Conservation (phyloP, 2,797 vertebrate species). For the Lemur catta region DNA sequence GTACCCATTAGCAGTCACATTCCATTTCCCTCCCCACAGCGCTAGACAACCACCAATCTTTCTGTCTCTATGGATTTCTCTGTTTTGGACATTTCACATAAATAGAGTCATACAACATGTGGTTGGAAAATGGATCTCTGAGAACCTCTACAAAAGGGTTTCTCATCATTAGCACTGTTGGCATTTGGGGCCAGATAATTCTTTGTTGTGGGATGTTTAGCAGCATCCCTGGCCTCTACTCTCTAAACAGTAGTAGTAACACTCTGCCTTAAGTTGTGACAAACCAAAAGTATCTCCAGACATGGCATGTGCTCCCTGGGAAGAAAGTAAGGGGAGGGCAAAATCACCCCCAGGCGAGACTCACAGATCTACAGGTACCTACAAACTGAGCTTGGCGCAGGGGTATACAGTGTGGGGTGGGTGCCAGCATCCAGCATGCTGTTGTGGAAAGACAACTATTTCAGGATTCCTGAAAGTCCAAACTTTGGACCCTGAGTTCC, state of each 20-base stretch:
- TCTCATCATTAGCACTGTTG: neutral
- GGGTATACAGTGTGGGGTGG: fast-evolving
- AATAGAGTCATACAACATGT: neutral
- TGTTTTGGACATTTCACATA: constrained; percentile 4
- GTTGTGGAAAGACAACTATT: neutral
- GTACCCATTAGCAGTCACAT: neutral
- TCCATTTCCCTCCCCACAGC: neutral
- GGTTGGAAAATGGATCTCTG: neutral
- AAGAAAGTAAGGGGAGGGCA: neutral
- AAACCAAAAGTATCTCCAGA: neutral
- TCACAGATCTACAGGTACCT: neutral
- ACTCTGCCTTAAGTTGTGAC: neutral
- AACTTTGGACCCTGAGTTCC: neutral
- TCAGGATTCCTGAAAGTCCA: neutral
- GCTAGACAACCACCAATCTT: neutral
- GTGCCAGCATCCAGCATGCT: neutral
- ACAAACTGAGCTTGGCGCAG: neutral
- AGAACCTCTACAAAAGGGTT: neutral
- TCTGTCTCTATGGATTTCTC: neutral
- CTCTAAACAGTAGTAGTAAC: neutral
- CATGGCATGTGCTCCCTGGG: neutral
- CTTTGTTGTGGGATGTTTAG: neutral
- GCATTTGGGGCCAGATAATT: neutral
- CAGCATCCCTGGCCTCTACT: neutral
- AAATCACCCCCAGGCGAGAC: neutral